These are phyloP conservation scores for Myoxocephalus aenaeus DNA, from an alignment of 2,797 vertebrate species.

Conservation along the genomic window DNA sequence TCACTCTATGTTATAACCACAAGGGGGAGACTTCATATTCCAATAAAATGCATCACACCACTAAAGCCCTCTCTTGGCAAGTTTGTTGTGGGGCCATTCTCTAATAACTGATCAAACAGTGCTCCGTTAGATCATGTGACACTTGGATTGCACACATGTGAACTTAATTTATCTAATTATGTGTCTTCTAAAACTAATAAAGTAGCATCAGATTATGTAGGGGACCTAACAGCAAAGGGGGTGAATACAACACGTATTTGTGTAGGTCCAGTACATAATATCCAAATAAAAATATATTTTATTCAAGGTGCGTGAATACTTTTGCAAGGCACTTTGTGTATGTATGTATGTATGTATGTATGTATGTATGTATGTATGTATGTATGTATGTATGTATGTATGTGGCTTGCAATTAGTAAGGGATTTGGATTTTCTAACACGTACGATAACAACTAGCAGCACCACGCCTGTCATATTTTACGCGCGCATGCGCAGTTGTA, in stretches of 20 bases:
- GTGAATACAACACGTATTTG: too few relatives aligned
- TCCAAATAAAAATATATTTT: too few relatives aligned
- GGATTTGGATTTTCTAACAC: neutral
- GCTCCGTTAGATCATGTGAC: neutral
- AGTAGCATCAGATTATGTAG: neutral
- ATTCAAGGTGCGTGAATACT: too few relatives aligned
- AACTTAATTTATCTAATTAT: neutral
- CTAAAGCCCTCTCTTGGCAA: neutral
- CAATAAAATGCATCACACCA: neutral
- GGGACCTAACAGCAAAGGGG: too few relatives aligned
- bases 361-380: too few relatives aligned
- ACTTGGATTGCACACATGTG: neutral
- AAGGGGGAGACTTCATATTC: conserved; percentile 44
- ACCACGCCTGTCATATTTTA: conserved; percentile 51
- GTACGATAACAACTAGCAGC: conserved; percentile 23
- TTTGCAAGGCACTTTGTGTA: too few relatives aligned
- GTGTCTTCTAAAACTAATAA: neutral
- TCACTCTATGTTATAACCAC: conserved; percentile 23
- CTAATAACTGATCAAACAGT: neutral
- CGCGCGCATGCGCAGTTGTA: conserved; percentile 48
- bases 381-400: neutral
- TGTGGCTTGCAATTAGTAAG: neutral
- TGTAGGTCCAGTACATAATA: too few relatives aligned
- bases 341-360: too few relatives aligned
- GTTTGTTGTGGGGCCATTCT: neutral